Evolutionary conservation across 2,113 vertebrate genomes (phyloP).

Genomic region (Eptesicus fuscus): DNA sequence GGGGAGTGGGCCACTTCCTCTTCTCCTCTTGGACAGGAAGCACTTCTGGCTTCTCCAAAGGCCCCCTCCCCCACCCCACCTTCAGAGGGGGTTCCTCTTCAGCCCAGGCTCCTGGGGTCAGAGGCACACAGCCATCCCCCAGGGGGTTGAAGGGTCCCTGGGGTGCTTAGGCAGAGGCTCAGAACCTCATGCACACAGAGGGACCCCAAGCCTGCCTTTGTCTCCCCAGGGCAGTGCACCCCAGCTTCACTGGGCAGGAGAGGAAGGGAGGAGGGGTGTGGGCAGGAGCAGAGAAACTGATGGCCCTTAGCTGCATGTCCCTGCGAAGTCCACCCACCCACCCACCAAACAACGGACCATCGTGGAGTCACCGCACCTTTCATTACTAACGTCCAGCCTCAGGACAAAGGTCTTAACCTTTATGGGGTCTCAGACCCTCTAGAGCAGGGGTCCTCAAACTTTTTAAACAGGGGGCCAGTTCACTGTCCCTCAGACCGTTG

Average conservation of each 20-base stretch:
- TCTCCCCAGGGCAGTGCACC: not conserved
- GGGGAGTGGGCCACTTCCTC: not conserved
- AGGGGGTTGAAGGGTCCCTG: not conserved
- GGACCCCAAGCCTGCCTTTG: not conserved
- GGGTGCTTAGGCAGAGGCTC: not conserved
- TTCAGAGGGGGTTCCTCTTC: not conserved
- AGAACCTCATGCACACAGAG: not conserved
- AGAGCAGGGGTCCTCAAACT: not conserved
- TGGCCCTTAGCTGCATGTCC: not conserved
- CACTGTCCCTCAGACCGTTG: too few relatives aligned
- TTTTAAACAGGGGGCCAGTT: too few relatives aligned
- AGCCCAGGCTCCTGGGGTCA: not conserved
- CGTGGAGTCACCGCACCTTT: not conserved
- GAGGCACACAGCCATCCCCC: not conserved
- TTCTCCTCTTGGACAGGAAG: not conserved
- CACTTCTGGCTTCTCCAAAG: not conserved
- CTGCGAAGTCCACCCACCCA: not conserved
- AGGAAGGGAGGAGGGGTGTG: not conserved
- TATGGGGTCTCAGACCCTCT: not conserved
- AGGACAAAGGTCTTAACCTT: not conserved
- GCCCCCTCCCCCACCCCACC: not conserved
- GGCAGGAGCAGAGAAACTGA: not conserved
- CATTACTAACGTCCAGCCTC: not conserved
- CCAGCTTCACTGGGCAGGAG: not conserved
- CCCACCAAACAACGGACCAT: not conserved